A percentile compares a stretch with the other conserved stretches of the same genome.
These are phyloP conservation scores for Halesus radiatus DNA, from an alignment of 1,140 invertebrate species.

Conservation along the genomic window DNA sequence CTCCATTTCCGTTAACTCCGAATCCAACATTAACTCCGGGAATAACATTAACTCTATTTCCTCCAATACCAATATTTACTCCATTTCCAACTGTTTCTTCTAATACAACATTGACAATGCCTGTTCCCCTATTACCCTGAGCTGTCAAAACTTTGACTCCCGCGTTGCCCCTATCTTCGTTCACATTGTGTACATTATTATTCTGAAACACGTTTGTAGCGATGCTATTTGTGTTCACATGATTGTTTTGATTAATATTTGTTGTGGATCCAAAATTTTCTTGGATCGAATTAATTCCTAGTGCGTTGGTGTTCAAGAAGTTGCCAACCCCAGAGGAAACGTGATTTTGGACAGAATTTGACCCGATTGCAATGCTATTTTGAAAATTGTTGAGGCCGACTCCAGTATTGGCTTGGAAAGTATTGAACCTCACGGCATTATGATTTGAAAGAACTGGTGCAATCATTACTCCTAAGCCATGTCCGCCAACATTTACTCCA, in stretches of 20 bases:
- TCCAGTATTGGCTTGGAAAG: background rate
- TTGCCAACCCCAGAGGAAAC: background rate
- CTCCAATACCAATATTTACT: no score
- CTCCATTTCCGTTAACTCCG: no score
- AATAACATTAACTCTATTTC: no score
- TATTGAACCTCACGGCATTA: background rate
- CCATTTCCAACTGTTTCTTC: no score
- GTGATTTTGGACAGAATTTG: slow-evolving; percentile 10
- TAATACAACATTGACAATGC: no score
- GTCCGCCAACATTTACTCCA: no score
- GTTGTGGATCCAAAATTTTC: slow-evolving; percentile 6
- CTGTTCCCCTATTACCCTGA: background rate
- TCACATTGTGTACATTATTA: background rate
- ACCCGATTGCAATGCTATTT: background rate
- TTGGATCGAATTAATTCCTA: slow-evolving; percentile 31
- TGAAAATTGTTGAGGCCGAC: background rate
- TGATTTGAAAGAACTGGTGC: background rate
- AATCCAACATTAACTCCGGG: no score
- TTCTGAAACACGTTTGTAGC: background rate
- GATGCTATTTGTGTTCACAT: background rate
- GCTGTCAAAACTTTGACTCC: background rate
- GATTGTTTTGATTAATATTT: slow-evolving; percentile 28
- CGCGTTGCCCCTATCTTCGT: background rate
- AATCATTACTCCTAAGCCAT: background rate
- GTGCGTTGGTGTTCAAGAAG: slow-evolving; percentile 8